Evolutionary conservation across 2,888 invertebrate species (phyloP).

Genomic region (Gortyna flavago): DNA sequence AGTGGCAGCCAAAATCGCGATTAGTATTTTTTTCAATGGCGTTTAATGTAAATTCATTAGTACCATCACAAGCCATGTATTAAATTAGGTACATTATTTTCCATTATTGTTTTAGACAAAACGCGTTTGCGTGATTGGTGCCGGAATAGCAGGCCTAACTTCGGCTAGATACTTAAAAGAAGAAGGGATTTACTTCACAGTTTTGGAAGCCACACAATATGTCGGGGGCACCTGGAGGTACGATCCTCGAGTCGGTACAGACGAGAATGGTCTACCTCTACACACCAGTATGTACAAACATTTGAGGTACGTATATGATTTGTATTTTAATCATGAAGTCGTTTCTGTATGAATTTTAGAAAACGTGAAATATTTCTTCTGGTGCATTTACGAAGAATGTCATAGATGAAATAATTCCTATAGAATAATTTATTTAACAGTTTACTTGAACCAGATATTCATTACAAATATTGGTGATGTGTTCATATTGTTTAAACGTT

Average conservation of each 20-base stretch:
- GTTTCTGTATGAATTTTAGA: background rate
- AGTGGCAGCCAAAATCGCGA: background rate
- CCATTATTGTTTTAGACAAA: slow-evolving; percentile 57
- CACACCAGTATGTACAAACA: slow-evolving; percentile 93
- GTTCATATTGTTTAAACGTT: background rate
- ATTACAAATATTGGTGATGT: slow-evolving; percentile 9
- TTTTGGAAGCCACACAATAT: slow-evolving; percentile 82
- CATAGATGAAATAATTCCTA: slow-evolving; percentile 2
- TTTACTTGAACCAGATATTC: slow-evolving; percentile 2
- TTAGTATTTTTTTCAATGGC: too few species aligned
- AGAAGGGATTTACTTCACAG: slow-evolving; percentile 80
- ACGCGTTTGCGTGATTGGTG: slow-evolving; percentile 85
- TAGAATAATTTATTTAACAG: background rate
- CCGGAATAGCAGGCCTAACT: slow-evolving; percentile 83
- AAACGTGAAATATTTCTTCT: background rate
- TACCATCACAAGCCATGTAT: background rate
- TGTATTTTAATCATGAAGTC: background rate
- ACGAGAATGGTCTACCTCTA: slow-evolving; percentile 90
- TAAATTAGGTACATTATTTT: background rate
- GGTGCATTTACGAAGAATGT: slow-evolving; percentile 54
- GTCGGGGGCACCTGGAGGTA: slow-evolving; percentile 87
- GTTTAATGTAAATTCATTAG: too few species aligned
- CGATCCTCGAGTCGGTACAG: slow-evolving; percentile 86
- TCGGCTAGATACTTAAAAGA: slow-evolving; percentile 83
- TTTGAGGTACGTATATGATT: slow-evolving; percentile 89